Percentiles rank a stretch among this genome's conserved stretches.
phyloP scores from a whole-genome alignment of 2,113 vertebrate genomes.

The Crotalus helleri region DNA sequence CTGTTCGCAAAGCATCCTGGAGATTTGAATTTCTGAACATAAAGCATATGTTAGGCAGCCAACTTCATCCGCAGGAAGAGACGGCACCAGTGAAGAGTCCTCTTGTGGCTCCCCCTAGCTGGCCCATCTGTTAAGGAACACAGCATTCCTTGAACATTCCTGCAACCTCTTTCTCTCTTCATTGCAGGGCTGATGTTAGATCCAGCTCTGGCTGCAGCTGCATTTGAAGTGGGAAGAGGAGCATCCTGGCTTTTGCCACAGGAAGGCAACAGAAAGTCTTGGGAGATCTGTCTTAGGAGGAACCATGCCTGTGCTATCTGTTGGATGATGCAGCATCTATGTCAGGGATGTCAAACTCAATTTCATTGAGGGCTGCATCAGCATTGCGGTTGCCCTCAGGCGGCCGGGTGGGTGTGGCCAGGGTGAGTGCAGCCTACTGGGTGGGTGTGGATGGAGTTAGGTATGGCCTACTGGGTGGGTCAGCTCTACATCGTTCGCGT shows the following conservation, averaged over 20 bases:
- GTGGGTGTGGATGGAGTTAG: too few species aligned
- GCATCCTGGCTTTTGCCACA: neutral
- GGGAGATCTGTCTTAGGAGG: neutral
- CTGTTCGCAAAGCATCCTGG: neutral
- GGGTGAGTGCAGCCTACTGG: too few species aligned
- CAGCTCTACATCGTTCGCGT: too few species aligned
- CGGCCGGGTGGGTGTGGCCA: too few species aligned
- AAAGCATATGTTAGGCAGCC: neutral
- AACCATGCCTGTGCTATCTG: neutral
- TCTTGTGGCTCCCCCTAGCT: neutral
- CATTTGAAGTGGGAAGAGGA: neutral
- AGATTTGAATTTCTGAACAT: neutral
- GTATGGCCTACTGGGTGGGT: too few species aligned
- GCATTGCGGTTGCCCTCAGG: too few species aligned
- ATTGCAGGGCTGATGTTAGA: neutral
- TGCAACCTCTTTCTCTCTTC: neutral
- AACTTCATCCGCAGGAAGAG: neutral
- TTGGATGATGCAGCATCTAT: neutral
- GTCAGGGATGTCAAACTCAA: too few species aligned
- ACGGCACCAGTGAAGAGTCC: neutral
- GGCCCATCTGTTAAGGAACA: neutral
- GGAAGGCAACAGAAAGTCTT: neutral
- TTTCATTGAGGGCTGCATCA: too few species aligned
- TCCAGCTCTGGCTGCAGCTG: neutral
- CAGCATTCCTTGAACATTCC: neutral